Base-by-base conservation (phyloP, 2,797 vertebrate genomes). In the Nyctalus aviator region DNA sequence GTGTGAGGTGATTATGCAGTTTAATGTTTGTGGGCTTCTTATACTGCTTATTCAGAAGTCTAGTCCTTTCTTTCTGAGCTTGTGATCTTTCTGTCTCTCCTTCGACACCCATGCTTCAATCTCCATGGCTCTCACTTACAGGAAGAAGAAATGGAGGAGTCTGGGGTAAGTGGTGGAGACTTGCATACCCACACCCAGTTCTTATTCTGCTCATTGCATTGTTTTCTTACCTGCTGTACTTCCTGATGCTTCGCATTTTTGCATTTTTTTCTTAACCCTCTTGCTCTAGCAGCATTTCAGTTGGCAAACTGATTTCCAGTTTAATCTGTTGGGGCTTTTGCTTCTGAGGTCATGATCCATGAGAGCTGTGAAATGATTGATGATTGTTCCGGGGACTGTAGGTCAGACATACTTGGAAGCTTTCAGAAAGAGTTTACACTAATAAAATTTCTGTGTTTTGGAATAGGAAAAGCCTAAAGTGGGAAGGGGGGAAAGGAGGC, bases 61-160 rank as follows among this genome's bases (percentile, higher is more conserved):
- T 98, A 97, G 96, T 99, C 99, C 99, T 98, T 99, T 99, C 99
- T 99, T 99, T 99, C 99, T 99, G 99, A 99, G 99, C 99, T 99
- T 99, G 98, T 99, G 98, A 98, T 98, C 98, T 98, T 97, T 98
- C 98, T 99, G 98, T 98, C 97, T 99, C 98, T 98, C 98, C 98
- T 96, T 97, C 97, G 98, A 97, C 97, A 98, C 98, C 98, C 99
- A 96, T 98, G 98, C 99, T 98, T 99, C 99, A 99, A 98, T 99
- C 98, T 99, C 99, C 99, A 98, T 99, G 99, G 99, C 99, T 99
- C 98, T 99, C 95, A 98, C 98, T 99, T 99, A 97, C 99, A 99
- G 99, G 99, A 99, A 99, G 99, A 99, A 99, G 99, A 99, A 99
- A 95, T 99, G 99, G 99, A 99, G 99, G 98, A 99, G 99, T 99